These are phyloP conservation scores for Chrysodeixis includens DNA, from an alignment of 2,888 invertebrate species.

Conservation along the genomic window DNA sequence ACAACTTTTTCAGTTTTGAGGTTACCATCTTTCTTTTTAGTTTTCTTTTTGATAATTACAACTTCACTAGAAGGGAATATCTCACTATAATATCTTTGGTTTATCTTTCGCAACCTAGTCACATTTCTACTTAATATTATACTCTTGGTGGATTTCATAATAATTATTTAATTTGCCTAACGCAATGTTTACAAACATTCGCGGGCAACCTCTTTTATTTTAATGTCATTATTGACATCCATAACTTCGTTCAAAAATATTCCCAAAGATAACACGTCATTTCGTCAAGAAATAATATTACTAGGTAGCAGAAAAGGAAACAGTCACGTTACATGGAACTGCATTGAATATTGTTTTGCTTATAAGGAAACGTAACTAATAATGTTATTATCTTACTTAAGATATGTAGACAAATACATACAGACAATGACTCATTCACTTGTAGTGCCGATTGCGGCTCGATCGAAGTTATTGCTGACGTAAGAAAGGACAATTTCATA, in stretches of 20 bases:
- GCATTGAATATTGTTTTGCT: no score
- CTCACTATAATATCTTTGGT: conserved; percentile 68
- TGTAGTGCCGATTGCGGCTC: background rate
- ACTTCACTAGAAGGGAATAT: conserved; percentile 78
- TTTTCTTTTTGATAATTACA: conserved; percentile 69
- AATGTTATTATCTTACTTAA: background rate
- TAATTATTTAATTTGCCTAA: background rate
- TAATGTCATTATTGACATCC: conserved; percentile 9
- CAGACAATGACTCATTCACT: background rate
- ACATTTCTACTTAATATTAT: conserved; percentile 40
- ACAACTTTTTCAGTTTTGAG: conserved; percentile 63
- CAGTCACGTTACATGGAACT: no score
- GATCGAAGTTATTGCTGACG: background rate
- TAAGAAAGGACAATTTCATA: background rate
- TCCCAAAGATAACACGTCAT: background rate
- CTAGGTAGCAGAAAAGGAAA: background rate
- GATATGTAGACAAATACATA: background rate
- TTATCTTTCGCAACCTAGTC: conserved; percentile 40
- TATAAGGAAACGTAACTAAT: background rate
- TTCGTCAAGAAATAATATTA: background rate
- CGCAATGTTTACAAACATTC: conserved; percentile 28
- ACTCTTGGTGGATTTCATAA: conserved; percentile 33
- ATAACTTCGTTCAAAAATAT: conserved; percentile 19
- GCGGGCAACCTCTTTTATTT: conserved; percentile 22
- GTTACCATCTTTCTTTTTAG: conserved; percentile 65